Evolutionary conservation across 2,797 vertebrate species (phyloP).

Genomic region (Sebastolobus alascanus): DNA sequence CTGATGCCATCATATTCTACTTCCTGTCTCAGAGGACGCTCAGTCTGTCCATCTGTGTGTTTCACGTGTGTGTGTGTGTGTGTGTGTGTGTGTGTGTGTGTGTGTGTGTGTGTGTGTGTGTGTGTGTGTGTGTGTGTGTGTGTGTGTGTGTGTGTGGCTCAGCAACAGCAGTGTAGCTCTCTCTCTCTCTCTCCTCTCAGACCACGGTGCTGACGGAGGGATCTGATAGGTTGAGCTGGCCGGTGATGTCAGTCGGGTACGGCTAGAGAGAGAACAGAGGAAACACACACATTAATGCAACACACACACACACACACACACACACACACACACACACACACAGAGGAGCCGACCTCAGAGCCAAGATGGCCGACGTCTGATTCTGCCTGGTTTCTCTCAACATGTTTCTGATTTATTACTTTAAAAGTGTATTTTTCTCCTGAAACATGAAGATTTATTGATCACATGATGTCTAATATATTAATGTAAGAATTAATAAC

Average conservation of each 20-base stretch:
- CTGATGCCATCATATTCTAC: conserved; percentile 30
- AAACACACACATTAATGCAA: conserved; percentile 12
- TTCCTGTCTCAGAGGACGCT: conserved; percentile 43
- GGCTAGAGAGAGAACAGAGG: conserved; percentile 82
- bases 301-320: not conserved
- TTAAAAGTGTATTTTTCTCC: too few relatives aligned
- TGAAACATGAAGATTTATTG: too few relatives aligned
- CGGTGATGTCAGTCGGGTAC: conserved; percentile 96
- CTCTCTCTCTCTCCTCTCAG: conserved; percentile 78
- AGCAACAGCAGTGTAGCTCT: conserved; percentile 68
- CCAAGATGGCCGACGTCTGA: not conserved
- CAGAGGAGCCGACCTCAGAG: not conserved
- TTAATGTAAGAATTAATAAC: too few relatives aligned
- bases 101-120: too few relatives aligned
- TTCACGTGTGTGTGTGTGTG: conserved; percentile 22
- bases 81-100: conserved; percentile 37
- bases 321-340: not conserved
- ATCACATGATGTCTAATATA: too few relatives aligned
- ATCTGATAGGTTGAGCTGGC: conserved; percentile 98
- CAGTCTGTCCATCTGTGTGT: conserved; percentile 25
- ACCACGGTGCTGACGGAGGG: conserved; percentile 99
- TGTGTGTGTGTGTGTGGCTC: conserved; percentile 62
- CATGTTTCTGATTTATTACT: too few relatives aligned
- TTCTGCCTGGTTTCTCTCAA: not conserved
- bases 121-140: conserved; percentile 37